Conservation (phyloP, 2,888 invertebrate genomes). For the Drosophila monieri region DNA sequence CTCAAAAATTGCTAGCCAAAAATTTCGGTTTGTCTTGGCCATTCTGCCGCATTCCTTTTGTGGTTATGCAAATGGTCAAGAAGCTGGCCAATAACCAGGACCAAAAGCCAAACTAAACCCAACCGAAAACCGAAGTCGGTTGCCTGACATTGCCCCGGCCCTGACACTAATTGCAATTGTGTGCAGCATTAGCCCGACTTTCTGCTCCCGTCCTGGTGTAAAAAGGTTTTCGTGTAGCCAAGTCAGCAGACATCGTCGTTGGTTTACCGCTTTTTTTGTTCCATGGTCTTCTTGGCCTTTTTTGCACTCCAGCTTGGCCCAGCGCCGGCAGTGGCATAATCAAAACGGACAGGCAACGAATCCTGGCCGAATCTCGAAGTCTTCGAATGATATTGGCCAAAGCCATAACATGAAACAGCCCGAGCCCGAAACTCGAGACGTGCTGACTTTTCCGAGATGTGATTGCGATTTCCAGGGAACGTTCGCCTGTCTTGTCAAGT, state of each 20-base stretch:
- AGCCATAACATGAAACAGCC: constrained; percentile 48
- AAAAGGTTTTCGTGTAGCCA: constrained; percentile 58
- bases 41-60: constrained; percentile 60
- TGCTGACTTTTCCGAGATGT: constrained; percentile 39
- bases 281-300: constrained; percentile 36
- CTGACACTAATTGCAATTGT: constrained; percentile 79
- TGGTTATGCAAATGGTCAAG: constrained; percentile 66
- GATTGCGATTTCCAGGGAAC: constrained; percentile 33
- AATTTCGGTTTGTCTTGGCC: constrained; percentile 25
- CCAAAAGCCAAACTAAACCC: constrained; percentile 7
- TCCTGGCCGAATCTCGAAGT: constrained; percentile 6
- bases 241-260: constrained; percentile 42
- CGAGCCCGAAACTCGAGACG: constrained; percentile 37
- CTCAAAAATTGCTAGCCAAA: constrained; percentile 14
- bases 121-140: constrained; percentile 19
- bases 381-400: constrained; percentile 58
- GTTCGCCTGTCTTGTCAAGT: constrained; percentile 29
- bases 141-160: constrained; percentile 51
- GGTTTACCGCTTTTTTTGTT: constrained; percentile 12
- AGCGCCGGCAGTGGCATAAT: constrained; percentile 65
- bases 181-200: constrained; percentile 69
- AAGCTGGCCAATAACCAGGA: constrained; percentile 29
- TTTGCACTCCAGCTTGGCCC: constrained; percentile 54
- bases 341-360: constrained; percentile 66
- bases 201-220: constrained; percentile 23